These are phyloP conservation scores for Callipepla squamata DNA, from an alignment of 2,113 vertebrate species.

Conservation along the genomic window DNA sequence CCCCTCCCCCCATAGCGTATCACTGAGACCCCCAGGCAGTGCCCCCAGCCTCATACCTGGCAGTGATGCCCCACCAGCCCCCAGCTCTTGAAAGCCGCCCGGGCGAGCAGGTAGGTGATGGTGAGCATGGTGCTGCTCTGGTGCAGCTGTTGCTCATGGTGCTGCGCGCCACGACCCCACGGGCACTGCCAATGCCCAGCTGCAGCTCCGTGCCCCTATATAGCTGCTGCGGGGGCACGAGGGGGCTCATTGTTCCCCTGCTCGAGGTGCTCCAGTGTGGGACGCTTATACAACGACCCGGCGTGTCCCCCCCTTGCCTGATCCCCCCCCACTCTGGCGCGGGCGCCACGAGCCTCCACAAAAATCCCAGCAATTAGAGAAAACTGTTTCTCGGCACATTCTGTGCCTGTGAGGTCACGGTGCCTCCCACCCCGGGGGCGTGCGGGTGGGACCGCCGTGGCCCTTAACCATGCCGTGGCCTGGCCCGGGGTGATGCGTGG, in stretches of 20 bases:
- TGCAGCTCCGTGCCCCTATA: not conserved
- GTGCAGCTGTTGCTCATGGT: constrained; percentile 29
- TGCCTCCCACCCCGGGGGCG: constrained; percentile 61
- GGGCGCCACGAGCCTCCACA: constrained; percentile 56
- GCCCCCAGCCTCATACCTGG: not conserved
- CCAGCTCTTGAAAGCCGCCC: constrained; percentile 26
- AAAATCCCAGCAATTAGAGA: constrained; percentile 55
- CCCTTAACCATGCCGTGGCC: constrained; percentile 33
- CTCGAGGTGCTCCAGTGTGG: constrained; percentile 25
- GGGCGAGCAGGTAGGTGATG: constrained; percentile 67
- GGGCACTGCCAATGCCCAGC: not conserved
- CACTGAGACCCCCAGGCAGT: rapidly evolving
- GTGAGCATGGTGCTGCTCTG: constrained; percentile 63
- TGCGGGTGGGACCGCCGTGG: constrained; percentile 28
- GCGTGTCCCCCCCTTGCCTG: not conserved
- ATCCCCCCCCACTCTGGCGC: not conserved
- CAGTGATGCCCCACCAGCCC: not conserved
- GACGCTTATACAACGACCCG: not conserved
- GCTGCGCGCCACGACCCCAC: not conserved
- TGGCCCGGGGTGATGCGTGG: not conserved
- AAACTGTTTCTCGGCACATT: constrained; percentile 72
- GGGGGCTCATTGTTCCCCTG: constrained; percentile 15
- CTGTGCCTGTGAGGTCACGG: constrained; percentile 70
- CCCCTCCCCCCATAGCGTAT: not conserved
- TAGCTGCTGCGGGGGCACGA: not conserved